These are phyloP conservation scores for Palythoa caribaeorum DNA, from an alignment of 92 coral and sea anemone species.

Conservation along the genomic window DNA sequence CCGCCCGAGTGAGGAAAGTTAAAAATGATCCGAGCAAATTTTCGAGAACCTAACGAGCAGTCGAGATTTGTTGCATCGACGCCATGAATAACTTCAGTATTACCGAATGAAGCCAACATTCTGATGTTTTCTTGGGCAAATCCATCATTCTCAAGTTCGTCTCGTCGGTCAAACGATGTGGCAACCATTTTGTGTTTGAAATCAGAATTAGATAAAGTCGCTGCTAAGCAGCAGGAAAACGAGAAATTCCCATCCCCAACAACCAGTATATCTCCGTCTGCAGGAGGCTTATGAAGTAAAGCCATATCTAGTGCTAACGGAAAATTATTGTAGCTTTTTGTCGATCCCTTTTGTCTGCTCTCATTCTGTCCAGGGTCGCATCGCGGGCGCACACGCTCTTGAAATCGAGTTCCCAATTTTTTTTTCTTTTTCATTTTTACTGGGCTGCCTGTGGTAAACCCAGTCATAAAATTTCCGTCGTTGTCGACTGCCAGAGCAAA, in stretches of 20 bases:
- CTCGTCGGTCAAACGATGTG: slow-evolving; percentile 85
- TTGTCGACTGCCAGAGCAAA: too few species aligned
- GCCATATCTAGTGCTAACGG: slow-evolving; percentile 50
- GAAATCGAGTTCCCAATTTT: too few species aligned
- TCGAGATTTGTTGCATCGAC: slow-evolving; percentile 91
- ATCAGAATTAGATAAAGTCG: slow-evolving; percentile 44
- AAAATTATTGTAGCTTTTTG: too few species aligned
- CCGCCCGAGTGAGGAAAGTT: slow-evolving; percentile 98
- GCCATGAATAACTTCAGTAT: slow-evolving; percentile 77
- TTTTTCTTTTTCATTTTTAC: too few species aligned
- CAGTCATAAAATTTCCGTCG: too few species aligned
- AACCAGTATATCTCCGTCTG: slow-evolving; percentile 77
- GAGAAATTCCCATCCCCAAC: slow-evolving; percentile 99
- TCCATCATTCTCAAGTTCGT: slow-evolving; percentile 64
- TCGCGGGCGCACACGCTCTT: too few species aligned
- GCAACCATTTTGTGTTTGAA: slow-evolving; percentile 66
- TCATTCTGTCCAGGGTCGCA: too few species aligned
- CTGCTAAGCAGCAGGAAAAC: slow-evolving; percentile 85
- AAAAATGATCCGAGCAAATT: slow-evolving; percentile 85
- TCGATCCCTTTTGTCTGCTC: too few species aligned
- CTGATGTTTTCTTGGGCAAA: slow-evolving; percentile 79
- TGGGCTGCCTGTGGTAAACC: too few species aligned
- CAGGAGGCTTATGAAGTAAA: slow-evolving; percentile 65
- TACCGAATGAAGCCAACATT: slow-evolving; percentile 58
- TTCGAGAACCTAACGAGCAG: slow-evolving; percentile 58